Evolutionary conservation across 2,797 vertebrate species (phyloP).

Genomic region (Enteromius mattozi): DNA sequence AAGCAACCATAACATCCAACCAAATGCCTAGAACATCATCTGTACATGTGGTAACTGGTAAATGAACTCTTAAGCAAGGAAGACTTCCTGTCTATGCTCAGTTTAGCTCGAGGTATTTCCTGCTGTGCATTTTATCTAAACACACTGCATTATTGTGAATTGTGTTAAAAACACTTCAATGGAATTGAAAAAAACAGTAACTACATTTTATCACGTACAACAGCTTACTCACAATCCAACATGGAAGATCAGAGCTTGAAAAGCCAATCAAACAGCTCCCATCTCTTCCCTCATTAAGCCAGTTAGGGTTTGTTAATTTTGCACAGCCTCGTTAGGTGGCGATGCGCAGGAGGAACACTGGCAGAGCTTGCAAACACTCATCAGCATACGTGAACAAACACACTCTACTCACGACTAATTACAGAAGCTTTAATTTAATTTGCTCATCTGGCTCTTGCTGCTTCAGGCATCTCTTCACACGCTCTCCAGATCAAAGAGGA

Average conservation of each 20-base stretch:
- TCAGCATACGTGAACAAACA: constrained; percentile 36
- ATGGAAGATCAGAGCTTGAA: constrained; percentile 6
- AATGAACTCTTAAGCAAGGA: not conserved
- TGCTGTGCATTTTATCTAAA: constrained; percentile 8
- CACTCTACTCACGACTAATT: constrained; percentile 55
- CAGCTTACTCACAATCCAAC: constrained; percentile 13
- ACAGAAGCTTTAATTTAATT: constrained; percentile 58
- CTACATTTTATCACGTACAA: not conserved
- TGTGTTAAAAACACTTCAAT: not conserved
- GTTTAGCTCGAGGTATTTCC: constrained; percentile 19
- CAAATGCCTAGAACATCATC: not conserved
- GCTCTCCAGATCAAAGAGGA: constrained; percentile 46
- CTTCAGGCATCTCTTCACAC: constrained; percentile 38
- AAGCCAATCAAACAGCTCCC: constrained; percentile 40
- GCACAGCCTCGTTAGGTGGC: constrained; percentile 19
- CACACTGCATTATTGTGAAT: not conserved
- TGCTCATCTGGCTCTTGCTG: constrained; percentile 48
- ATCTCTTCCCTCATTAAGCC: constrained; percentile 44
- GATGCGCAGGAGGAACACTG: constrained; percentile 16
- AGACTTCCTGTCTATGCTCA: constrained; percentile 20
- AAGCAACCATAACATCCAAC: not conserved
- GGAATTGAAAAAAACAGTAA: not conserved
- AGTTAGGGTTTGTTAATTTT: constrained; percentile 51
- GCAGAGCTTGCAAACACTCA: constrained; percentile 33
- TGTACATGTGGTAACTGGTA: not conserved